Evolutionary conservation across 2,113 vertebrate species (phyloP), one percentile per base, ranked within the genome.

Genomic region (Stigmatopora argus): DNA sequence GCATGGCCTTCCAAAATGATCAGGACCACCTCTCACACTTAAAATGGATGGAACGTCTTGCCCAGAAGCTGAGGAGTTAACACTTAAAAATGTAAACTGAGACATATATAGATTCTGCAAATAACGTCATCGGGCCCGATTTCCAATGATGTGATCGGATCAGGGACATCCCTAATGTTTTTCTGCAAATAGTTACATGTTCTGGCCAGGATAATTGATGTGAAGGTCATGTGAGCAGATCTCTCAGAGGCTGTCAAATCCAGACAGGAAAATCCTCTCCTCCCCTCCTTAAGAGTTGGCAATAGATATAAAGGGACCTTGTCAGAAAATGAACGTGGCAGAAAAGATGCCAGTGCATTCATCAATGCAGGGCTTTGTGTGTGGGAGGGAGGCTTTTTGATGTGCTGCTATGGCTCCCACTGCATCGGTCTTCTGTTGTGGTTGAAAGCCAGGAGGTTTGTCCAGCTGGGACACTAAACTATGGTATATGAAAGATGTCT

Each of bases 301-400:
- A 79, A 68, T 73, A 73, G 66, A 85, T 84, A 86, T 83, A 89
- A 89, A 89, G 87, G 74, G 76, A 80, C 78, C 68, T 82, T 90
- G 88, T 91, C 80, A 73, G 79, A 75, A 83, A 75, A 67, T 82
- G 83, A 86, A 85, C 82, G 87, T 85, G 70, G 74, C 26, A 38
- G 65, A 79, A 69, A 72, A 76, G 79, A 79, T 78, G 88, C 87
- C 89, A 85, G 78, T 56, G 56, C 70, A 76, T 82, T 85, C 71
- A 86, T 91, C 88, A 90, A 89, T 90, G 85, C 78, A 13, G 48
- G 76, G 71, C 82, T 86, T 86, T 88, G 77, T 90, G 86, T 83
- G 75, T 73, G 72, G 78, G 79, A 83, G 72, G 78, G 79, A 83
- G 76, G 72, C 79, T 74, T 80, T 80, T 83, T 83, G 83, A 85